Base-by-base conservation (phyloP, 1,140 invertebrate species). In the Nebria ingens region DNA sequence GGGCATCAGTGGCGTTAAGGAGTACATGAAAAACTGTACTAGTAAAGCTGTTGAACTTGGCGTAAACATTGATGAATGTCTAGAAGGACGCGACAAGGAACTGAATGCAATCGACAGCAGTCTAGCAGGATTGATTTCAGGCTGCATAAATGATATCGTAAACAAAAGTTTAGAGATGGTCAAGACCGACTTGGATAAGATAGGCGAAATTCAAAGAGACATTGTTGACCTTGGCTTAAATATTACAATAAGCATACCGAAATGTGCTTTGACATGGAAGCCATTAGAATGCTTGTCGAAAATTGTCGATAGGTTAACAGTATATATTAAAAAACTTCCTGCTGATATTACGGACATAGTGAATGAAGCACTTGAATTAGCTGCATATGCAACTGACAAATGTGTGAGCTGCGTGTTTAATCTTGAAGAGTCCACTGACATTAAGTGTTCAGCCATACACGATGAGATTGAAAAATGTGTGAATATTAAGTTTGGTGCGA, bases 1-100 rank as follows among this genome's bases (percentile, higher is more conserved):
- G 2, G 19, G n/a, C n/a, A 20, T 23, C 11, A 17, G 29, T 11
- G 19, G 38, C 3, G 49, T 21, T 20, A 13, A 19, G 1, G 23
- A 53, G 2, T 25, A 52, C 13, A 52, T 56, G 23, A 20, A 29
- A 11, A 13, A 56, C 3, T 2, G 20, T 2, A 23, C 51, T 17
- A 9, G 19, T 2, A 2, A 17, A 13, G 55, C 55, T 2, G 19
- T 2, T 2, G 51, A 56, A 38, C 21, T 56, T 9, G 55, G 55
- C 2, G 12, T 53, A 29, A 50, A 56, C 25, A 38, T 56, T 29
- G 20, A 13, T 6, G 21, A 29, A 17, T 56, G 55, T 21, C 13
- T 56, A 19, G 23, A 25, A 3, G 49, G 29, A 12, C 15, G 38
- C 19, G 2, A 29, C 15, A 17, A 45, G 4, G 40, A 45, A 45